These are phyloP conservation scores for Strongylocentrotus purpuratus DNA, from an alignment of 35 echinoderm and acorn worm species.

Conservation along the genomic window DNA sequence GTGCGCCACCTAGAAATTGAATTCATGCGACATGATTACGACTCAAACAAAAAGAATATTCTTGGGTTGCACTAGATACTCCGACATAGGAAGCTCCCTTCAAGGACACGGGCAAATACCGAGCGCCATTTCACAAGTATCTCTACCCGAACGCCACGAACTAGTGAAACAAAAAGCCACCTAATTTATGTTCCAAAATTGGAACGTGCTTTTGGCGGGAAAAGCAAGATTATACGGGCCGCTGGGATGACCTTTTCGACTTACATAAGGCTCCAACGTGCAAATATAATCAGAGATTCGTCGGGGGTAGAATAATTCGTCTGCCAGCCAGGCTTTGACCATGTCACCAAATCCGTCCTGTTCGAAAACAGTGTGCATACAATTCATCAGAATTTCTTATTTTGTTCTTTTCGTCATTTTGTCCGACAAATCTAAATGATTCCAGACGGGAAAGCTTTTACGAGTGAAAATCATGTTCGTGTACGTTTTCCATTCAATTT, in stretches of 20 bases:
- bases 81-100: not conserved
- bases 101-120: not conserved
- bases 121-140: not conserved
- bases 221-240: constrained; percentile 1
- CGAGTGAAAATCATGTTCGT: not conserved
- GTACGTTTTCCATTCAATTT: not conserved
- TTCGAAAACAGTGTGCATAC: not conserved
- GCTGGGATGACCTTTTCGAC: constrained; percentile 18
- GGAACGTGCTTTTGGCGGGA: constrained; percentile 31
- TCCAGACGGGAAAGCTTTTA: not conserved
- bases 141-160: not conserved
- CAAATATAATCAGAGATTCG: constrained; percentile 39
- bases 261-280: not conserved
- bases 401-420: not conserved
- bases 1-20: not conserved
- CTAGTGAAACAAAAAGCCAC: not conserved
- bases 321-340: not conserved
- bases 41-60: not conserved
- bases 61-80: not conserved
- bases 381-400: not conserved
- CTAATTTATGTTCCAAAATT: constrained; percentile 13
- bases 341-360: not conserved
- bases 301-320: not conserved
- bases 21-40: not conserved
- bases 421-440: too few relatives aligned